Base-by-base conservation (phyloP, 2,797 vertebrate genomes). In the Naso thynnoides region DNA sequence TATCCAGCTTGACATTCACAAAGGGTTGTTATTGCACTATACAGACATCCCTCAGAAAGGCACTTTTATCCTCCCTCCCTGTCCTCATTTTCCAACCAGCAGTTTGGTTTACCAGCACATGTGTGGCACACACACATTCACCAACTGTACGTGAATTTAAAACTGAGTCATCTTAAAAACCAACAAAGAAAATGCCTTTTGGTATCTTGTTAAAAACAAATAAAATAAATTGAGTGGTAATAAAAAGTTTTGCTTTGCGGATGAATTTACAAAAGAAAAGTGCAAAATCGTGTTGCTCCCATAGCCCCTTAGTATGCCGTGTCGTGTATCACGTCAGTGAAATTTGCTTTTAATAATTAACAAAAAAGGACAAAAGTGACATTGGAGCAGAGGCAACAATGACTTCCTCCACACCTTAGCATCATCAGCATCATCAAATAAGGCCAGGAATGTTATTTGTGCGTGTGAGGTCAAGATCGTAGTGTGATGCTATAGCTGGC, bases 11-110 rank as follows among this genome's bases (percentile, higher is more conserved):
- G 87, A 93, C 91, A 93, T 93, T 93, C 92, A 91, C 88, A 83
- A 87, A 87, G 86, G 83, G 91, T 81, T 82, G 88, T 95, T 95
- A 95, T 95, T 95, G 95, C 95, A 95, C 94, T 92, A 88, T 87
- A 86, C 88, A 87, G 84, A 89, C 78, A 89, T 91, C 90, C 92
- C 90, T 89, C 91, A 87, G 78, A 94, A 95, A 95, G 95, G 95
- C 95, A 95, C 95, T 95, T 95, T 89, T 83, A 86, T 67, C 82
- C 70, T 78, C 78, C 57, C 77, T 33, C 62, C 68, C 61, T 45
- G 56, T 73, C 79, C 82, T 57, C 75, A 65, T 74, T 72, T 65
- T 73, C 81, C 44, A 67, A 73, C 69, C 79, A 83, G 79, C 80
- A 78, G 73, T 85, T 81, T 82, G 23, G 64, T 76, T 90, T 67